Conservation (phyloP, 2,888 invertebrate genomes). For the Dynastes hyllus region DNA sequence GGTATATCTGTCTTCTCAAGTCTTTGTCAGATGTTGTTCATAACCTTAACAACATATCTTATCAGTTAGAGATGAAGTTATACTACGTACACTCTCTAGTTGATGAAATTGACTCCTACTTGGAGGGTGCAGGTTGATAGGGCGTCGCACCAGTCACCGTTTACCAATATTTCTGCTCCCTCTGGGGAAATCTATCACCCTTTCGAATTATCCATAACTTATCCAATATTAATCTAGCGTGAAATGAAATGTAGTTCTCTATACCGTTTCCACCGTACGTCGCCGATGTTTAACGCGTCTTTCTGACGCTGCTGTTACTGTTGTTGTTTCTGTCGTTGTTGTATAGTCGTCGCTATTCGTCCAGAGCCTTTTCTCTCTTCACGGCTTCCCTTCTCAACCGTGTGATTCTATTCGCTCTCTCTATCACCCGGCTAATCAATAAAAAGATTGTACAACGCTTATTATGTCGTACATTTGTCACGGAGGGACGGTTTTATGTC, state of each 20-base stretch:
- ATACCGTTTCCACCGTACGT: background rate
- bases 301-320: background rate
- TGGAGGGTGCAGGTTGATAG: slow-evolving; percentile 5
- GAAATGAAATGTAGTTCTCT: slow-evolving; percentile 70
- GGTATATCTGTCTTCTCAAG: too few relatives aligned
- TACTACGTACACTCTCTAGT: slow-evolving; percentile 49
- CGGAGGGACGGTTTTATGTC: slow-evolving; percentile 28
- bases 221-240: slow-evolving; percentile 73
- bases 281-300: too few relatives aligned
- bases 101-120: slow-evolving; percentile 60
- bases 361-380: background rate
- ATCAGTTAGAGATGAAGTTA: too few relatives aligned
- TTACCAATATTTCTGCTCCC: slow-evolving; percentile 58
- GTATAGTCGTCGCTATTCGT: slow-evolving; percentile 1
- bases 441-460: slow-evolving; percentile 28
- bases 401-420: slow-evolving; percentile 16
- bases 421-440: slow-evolving; percentile 20
- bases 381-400: slow-evolving; percentile 6
- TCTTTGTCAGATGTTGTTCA: too few relatives aligned
- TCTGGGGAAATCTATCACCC: slow-evolving; percentile 72
- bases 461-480: slow-evolving; percentile 36
- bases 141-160: slow-evolving; percentile 54
- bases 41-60: too few relatives aligned
- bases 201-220: slow-evolving; percentile 72
- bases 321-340: slow-evolving; percentile 17